Percentiles rank a stretch among this genome's conserved stretches.
These are phyloP conservation scores for Bimastos eiseni DNA, from an alignment of 2,888 invertebrate genomes.

Conservation along the genomic window DNA sequence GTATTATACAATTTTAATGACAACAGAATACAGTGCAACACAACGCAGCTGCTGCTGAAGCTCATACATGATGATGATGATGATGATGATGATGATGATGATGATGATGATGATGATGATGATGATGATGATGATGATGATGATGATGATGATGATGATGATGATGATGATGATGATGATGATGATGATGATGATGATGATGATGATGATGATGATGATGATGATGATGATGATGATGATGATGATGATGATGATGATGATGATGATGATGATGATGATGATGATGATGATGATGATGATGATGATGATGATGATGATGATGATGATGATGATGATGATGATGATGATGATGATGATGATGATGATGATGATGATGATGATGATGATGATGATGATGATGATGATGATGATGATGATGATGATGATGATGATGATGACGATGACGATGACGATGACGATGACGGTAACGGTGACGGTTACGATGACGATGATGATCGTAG, in stretches of 20 bases:
- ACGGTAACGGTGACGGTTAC: no score
- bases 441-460: no score
- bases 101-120: no score
- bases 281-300: background rate
- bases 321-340: slow-evolving; percentile 26
- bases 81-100: no score
- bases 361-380: slow-evolving; percentile 22
- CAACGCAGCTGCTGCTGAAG: no score
- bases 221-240: background rate
- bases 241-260: slow-evolving; percentile 63
- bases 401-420: slow-evolving; percentile 9
- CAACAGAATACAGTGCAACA: no score
- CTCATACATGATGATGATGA: no score
- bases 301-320: slow-evolving; percentile 27
- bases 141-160: slow-evolving; percentile 29
- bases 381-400: slow-evolving; percentile 22
- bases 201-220: background rate
- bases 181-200: slow-evolving; percentile 30
- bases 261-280: background rate
- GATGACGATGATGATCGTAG: no score
- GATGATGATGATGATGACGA: background rate
- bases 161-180: slow-evolving; percentile 31
- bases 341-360: slow-evolving; percentile 28
- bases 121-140: background rate
- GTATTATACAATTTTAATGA: no score